A percentile compares a stretch with the other conserved stretches of the same genome.
Conservation (phyloP, 2,797 vertebrate species). For the Neostethus bicornis region DNA sequence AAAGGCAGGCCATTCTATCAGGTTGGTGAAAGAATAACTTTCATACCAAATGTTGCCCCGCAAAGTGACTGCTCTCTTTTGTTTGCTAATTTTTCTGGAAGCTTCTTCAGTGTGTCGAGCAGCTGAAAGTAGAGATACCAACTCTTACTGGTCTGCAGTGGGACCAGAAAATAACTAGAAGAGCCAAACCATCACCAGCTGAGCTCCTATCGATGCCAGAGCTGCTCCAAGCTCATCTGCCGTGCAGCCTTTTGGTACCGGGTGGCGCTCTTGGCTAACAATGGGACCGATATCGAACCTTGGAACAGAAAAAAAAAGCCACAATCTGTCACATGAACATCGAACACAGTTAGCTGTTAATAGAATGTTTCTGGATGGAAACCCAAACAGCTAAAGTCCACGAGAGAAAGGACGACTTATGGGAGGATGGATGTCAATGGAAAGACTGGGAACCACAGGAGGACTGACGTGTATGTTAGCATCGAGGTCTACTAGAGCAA, state of each 20-base stretch:
- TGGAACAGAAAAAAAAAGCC: conserved; percentile 16
- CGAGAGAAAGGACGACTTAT: no score
- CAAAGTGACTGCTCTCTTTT: conserved; percentile 83
- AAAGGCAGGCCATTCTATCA: not conserved
- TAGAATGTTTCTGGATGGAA: no score
- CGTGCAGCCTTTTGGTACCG: conserved; percentile 82
- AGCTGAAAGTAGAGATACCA: conserved; percentile 76
- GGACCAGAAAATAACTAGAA: not conserved
- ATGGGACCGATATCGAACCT: conserved; percentile 96
- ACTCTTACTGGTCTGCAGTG: not conserved
- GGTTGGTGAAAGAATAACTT: not conserved
- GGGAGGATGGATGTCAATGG: no score
- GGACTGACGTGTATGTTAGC: no score
- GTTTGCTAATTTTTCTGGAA: conserved; percentile 82
- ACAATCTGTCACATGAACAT: no score
- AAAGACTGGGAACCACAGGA: no score
- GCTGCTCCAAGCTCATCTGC: conserved; percentile 83
- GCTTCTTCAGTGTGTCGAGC: conserved; percentile 84
- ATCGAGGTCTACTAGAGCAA: no score
- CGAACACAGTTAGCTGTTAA: no score
- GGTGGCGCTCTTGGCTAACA: conserved; percentile 83
- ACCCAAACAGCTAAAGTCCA: no score
- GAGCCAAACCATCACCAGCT: conserved; percentile 78
- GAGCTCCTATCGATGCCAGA: conserved; percentile 83
- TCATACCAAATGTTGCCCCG: conserved; percentile 87